These are phyloP conservation scores for Corythucha ciliata DNA, from an alignment of 2,888 invertebrate genomes.

Conservation along the genomic window DNA sequence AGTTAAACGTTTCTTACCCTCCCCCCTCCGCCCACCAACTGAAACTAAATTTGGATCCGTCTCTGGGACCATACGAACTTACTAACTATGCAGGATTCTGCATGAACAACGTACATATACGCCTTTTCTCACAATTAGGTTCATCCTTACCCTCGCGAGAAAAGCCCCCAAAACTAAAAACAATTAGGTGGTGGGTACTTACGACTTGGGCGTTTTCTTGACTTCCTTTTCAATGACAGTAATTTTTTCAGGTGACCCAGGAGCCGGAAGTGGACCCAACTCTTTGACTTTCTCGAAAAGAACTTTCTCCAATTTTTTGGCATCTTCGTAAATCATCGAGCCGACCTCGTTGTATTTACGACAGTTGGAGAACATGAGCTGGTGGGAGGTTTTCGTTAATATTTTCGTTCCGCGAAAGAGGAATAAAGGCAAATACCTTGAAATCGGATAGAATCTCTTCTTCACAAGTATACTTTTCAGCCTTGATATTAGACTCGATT, in stretches of 20 bases:
- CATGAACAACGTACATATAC: too few species aligned
- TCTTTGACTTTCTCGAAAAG: slow-evolving; percentile 74
- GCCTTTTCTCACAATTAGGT: too few species aligned
- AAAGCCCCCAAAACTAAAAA: too few species aligned
- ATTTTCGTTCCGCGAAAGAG: background rate
- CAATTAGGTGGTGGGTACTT: too few species aligned
- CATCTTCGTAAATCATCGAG: slow-evolving; percentile 91
- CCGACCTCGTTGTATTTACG: slow-evolving; percentile 94
- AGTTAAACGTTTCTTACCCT: too few species aligned
- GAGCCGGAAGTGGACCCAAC: slow-evolving; percentile 48
- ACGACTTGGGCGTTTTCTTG: slow-evolving; percentile 23
- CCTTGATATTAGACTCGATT: slow-evolving; percentile 83
- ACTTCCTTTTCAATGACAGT: slow-evolving; percentile 41
- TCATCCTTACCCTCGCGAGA: too few species aligned
- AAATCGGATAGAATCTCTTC: slow-evolving; percentile 53
- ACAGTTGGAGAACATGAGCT: slow-evolving; percentile 96
- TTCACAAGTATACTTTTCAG: slow-evolving; percentile 52
- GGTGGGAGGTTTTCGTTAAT: slow-evolving; percentile 32
- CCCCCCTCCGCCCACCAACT: too few species aligned
- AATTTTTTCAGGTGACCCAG: slow-evolving; percentile 27
- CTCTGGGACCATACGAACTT: too few species aligned
- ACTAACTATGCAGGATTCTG: too few species aligned
- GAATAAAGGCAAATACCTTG: slow-evolving; percentile 41
- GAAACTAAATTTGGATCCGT: too few species aligned
- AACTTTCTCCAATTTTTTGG: slow-evolving; percentile 74